Conservation (phyloP, 1,140 invertebrate species). For the Drosophila pseudoananassae region DNA sequence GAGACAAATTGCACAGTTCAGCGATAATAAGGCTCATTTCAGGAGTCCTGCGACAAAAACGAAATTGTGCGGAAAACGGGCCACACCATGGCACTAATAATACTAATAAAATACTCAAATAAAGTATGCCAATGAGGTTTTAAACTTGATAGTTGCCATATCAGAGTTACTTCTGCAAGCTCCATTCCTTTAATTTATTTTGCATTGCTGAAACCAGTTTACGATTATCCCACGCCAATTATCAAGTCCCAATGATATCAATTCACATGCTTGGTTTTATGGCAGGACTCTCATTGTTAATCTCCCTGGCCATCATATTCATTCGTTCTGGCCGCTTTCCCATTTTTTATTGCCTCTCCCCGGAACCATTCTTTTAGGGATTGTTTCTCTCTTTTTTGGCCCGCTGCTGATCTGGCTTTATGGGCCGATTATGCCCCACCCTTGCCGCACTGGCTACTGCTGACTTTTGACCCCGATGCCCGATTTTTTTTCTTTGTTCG, state of each 20-base stretch:
- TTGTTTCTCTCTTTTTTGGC: conserved; percentile 2
- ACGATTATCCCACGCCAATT: conserved; percentile 54
- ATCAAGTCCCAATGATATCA: conserved; percentile 53
- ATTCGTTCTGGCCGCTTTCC: conserved; percentile 48
- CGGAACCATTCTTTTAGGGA: conserved; percentile 15
- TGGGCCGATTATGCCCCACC: conserved; percentile 38
- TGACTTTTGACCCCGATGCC: conserved; percentile 20
- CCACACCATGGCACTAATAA: background rate
- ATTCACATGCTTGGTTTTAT: conserved; percentile 54
- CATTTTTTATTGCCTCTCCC: conserved; percentile 47
- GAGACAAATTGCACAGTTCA: conserved; percentile 36
- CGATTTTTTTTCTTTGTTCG: conserved; percentile 23
- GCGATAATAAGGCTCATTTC: conserved; percentile 36
- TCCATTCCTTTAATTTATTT: background rate
- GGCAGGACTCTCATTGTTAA: conserved; percentile 29
- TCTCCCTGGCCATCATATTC: conserved; percentile 49
- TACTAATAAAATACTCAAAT: background rate
- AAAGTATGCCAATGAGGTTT: background rate
- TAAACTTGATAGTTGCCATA: background rate
- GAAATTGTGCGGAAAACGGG: conserved; percentile 10
- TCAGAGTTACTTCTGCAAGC: too few species aligned
- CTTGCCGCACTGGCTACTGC: conserved; percentile 17
- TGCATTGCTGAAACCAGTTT: conserved; percentile 6
- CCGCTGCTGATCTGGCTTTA: conserved; percentile 61
- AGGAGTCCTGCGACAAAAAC: conserved; percentile 4